Evolutionary conservation across 2,113 vertebrate genomes (phyloP).

Genomic region (Damaliscus lunatus): DNA sequence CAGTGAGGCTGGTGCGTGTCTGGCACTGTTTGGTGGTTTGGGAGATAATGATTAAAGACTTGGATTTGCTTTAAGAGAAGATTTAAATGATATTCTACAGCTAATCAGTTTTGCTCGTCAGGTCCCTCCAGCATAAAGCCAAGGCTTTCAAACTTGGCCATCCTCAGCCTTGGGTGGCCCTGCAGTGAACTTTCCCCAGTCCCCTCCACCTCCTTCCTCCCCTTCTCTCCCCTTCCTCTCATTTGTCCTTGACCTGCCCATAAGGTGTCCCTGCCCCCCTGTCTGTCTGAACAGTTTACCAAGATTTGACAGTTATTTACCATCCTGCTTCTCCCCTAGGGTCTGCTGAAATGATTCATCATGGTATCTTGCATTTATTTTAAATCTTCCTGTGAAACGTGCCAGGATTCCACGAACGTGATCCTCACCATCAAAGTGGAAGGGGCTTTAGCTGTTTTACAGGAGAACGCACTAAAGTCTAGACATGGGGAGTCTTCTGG

Average conservation of each 20-base stretch:
- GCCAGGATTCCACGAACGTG: neutral
- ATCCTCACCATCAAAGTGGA: neutral
- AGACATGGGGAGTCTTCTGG: neutral
- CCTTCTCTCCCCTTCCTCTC: accelerated
- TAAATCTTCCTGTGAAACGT: neutral
- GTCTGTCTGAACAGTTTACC: neutral
- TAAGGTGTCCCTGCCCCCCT: neutral
- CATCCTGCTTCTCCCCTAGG: neutral
- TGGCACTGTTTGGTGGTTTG: slow-evolving; percentile 75
- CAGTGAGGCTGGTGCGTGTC: slow-evolving; percentile 72
- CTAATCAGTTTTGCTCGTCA: slow-evolving; percentile 35
- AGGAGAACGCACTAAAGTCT: neutral
- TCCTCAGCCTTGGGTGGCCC: neutral
- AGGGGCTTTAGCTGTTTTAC: neutral
- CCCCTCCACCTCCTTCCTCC: no score
- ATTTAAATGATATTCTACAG: slow-evolving; percentile 57
- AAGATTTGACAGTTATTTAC: slow-evolving; percentile 4
- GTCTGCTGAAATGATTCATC: neutral
- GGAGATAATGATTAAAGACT: slow-evolving; percentile 79
- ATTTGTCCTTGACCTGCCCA: neutral
- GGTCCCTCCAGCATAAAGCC: neutral
- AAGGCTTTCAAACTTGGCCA: slow-evolving; percentile 6
- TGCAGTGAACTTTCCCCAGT: neutral
- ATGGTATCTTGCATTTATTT: neutral
- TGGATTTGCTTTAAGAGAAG: slow-evolving; percentile 70